Base-by-base conservation (phyloP, 1,140 invertebrate species). In the Drosophila sulfurigaster region DNA sequence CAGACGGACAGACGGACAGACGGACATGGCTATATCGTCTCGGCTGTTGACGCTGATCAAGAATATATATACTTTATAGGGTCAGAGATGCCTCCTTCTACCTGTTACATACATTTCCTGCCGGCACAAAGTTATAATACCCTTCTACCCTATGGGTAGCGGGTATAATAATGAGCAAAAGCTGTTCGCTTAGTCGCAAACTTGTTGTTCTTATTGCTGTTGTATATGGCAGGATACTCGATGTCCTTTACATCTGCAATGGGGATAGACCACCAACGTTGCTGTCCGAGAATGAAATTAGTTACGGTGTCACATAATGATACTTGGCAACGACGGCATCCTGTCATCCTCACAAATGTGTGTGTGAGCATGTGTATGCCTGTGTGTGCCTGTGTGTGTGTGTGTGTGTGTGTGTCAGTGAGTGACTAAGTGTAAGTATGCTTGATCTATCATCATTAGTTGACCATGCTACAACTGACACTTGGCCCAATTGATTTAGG, bases 401-500 rank as follows among this genome's bases (percentile, higher is more conserved):
- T 30, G 28, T 3, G 51, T 35, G 51, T 35, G 35, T 11, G 28
- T 15, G 32, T 20, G 32, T 11, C 35, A 5, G 16, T 58, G 41
- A 30, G 49, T 15, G 73, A 64, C 67, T 41, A 60, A 76, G 67
- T 59, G 57, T 62, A 56, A 69, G 62, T 43, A 72, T 48, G 57
- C 74, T 76, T 76, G 74, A 76, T 76, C 74, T 67, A 76, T 76
- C 74, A 76, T 76, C 74, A 76, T 76, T 76, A 66, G 74, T 72
- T 76, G 69, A 65, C 48, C 15, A 65, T 76, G 74, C 66, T 69
- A 66, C 48, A 30, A 45, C 49, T 52, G 56, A 76, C 74, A 76
- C 69, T 76, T 76, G 69, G 56, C 54, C 60, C 74, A 76, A 76
- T 76, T 72, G 74, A 76, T 76, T 73, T 76, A 73, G 69, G 32